Evolutionary conservation across 2,113 vertebrate species (phyloP).

Genomic region (Sinocyclocheilus grahami): DNA sequence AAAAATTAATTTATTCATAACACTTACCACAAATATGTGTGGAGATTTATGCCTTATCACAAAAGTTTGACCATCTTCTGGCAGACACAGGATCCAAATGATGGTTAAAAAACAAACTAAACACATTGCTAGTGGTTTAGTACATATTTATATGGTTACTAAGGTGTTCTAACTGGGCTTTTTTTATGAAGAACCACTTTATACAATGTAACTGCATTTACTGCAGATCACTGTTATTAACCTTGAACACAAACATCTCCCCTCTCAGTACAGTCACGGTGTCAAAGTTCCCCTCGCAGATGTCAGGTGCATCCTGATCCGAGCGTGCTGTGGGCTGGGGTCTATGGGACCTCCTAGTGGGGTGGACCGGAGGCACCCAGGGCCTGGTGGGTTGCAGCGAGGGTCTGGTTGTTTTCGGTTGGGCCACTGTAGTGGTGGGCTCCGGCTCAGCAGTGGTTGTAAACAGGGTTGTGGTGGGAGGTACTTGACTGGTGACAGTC

Average conservation of each 20-base stretch:
- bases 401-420: slow-evolving; percentile 27
- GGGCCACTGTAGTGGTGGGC: slow-evolving; percentile 37
- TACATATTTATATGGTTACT: neutral
- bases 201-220: neutral
- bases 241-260: slow-evolving; percentile 83
- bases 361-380: slow-evolving; percentile 61
- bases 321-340: slow-evolving; percentile 75
- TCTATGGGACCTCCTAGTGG: slow-evolving; percentile 63
- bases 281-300: slow-evolving; percentile 77
- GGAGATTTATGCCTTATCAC: neutral
- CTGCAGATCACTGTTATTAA: slow-evolving; percentile 31
- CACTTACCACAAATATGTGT: neutral
- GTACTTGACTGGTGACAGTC: slow-evolving; percentile 72
- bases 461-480: slow-evolving; percentile 66
- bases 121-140: neutral
- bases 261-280: slow-evolving; percentile 75
- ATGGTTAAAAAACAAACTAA: neutral
- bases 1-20: neutral
- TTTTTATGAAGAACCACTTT: neutral
- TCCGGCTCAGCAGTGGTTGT: slow-evolving; percentile 54
- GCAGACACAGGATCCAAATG: neutral
- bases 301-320: slow-evolving; percentile 72
- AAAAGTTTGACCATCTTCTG: neutral
- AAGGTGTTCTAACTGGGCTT: no score
- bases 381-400: slow-evolving; percentile 42